These are phyloP conservation scores for Drosophila setifemur DNA, from an alignment of 1,140 invertebrate species.

Conservation along the genomic window DNA sequence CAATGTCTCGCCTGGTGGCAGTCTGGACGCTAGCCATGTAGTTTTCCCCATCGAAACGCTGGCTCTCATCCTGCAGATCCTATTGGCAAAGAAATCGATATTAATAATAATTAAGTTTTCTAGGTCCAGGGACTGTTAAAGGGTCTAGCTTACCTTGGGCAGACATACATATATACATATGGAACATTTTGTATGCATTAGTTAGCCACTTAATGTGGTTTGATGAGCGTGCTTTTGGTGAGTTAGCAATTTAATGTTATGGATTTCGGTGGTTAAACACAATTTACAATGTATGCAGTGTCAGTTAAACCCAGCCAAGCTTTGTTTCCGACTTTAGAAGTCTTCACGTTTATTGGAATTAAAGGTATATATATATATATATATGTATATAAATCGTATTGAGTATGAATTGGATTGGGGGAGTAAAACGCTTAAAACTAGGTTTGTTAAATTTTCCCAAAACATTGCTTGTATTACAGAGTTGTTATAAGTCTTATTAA, in stretches of 20 bases:
- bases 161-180: conserved; percentile 9
- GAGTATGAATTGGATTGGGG: conserved; percentile 26
- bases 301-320: conserved; percentile 54
- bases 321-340: conserved; percentile 53
- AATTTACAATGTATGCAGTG: conserved; percentile 6
- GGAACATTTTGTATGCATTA: conserved; percentile 6
- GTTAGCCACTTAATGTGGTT: conserved; percentile 10
- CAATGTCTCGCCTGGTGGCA: conserved; percentile 73
- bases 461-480: conserved; percentile 34
- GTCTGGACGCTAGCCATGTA: conserved; percentile 74
- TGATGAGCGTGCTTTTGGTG: conserved; percentile 8
- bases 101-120: not conserved
- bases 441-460: conserved; percentile 36
- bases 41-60: conserved; percentile 80
- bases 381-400: conserved; percentile 27
- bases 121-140: not conserved
- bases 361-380: too few relatives aligned
- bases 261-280: not conserved
- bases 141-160: conserved; percentile 8
- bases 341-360: conserved; percentile 54
- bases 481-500: conserved; percentile 60
- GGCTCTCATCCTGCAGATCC: conserved; percentile 79
- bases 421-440: conserved; percentile 63
- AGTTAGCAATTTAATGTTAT: conserved; percentile 8
- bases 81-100: conserved; percentile 27